phyloP scores from a whole-genome alignment of 2,888 invertebrate species.

The Hemaris fuciformis region DNA sequence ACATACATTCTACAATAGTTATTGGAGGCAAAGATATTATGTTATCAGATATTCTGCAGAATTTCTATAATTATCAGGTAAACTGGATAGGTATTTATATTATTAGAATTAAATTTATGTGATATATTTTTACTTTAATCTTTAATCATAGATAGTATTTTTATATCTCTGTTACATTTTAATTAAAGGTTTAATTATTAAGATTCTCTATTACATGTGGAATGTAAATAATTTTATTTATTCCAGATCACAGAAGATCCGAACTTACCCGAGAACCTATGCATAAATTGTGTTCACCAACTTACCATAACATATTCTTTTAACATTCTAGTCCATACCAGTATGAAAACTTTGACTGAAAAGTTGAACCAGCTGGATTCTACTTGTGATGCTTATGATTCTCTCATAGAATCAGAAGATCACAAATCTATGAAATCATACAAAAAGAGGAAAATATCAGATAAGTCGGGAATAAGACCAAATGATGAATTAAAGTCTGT shows the following conservation, averaged over 20 bases:
- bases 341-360: conserved; percentile 51
- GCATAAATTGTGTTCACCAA: conserved; percentile 71
- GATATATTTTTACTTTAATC: no score
- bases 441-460: conserved; percentile 33
- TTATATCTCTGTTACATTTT: no score
- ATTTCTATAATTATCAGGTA: conserved; percentile 70
- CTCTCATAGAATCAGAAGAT: conserved; percentile 51
- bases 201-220: background rate
- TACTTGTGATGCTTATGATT: conserved; percentile 50
- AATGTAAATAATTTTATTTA: conserved; percentile 38
- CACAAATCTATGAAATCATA: conserved; percentile 38
- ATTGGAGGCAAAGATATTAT: conserved; percentile 60
- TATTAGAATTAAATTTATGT: no score
- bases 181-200: no score
- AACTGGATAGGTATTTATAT: no score
- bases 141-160: no score
- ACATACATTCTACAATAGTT: conserved; percentile 51
- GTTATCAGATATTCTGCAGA: conserved; percentile 61
- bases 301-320: conserved; percentile 73
- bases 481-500: conserved; percentile 40
- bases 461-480: conserved; percentile 28
- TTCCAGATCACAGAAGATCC: conserved; percentile 46
- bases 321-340: conserved; percentile 67
- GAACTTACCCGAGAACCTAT: conserved; percentile 58
- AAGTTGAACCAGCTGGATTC: conserved; percentile 37